Base-by-base conservation (phyloP, 2,888 invertebrate genomes). In the Chaetogeoica ovagalla region DNA sequence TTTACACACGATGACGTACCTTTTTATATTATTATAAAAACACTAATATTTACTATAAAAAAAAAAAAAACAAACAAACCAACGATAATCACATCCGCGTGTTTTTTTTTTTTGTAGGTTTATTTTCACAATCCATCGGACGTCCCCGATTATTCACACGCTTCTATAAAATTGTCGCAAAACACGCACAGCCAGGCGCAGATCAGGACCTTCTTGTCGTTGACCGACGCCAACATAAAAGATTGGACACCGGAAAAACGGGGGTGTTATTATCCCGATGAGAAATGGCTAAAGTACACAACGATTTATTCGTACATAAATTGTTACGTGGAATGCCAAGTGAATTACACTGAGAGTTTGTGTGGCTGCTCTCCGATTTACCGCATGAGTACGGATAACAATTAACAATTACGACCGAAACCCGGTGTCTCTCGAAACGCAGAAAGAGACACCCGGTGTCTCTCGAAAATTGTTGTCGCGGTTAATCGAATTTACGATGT, bases 101-200 rank as follows among this genome's bases (percentile, higher is more conserved):
- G 55, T 19, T 1, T 55, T 13, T 55, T 21, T 0, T 37, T 13
- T 70, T 70, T 77, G 52, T 9, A 77, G 77, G 21, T 62, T 21
- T 77, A 77, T 62, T 77, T 77, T 19, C 77, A 77, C 48, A 77
- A 37, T 37, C 69, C 77, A 13, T 60, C 69, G 39, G 77, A 77
- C 5, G 77, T 77, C 2, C 77, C 77, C 0, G 77, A 77, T 8
- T 77, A 77, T 30, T 77, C 77, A 7, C 77, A 77, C 19, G 21
- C 69, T 7, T 70, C 77, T 1, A 37, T 77, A n/a, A 70, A 69
- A 55, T 60, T 77, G 52, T 77, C 77, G 19, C 69, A 62, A 52
- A 43, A 19, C 15, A 69, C 62, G 0, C 77, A 77, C 39, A 77
- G 77, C n/a, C 19, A 62, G 1, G 52, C 52, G 13, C 77, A 77